Evolutionary conservation across 2,888 invertebrate species (phyloP).

Genomic region (Paralinhomoeus sp.): DNA sequence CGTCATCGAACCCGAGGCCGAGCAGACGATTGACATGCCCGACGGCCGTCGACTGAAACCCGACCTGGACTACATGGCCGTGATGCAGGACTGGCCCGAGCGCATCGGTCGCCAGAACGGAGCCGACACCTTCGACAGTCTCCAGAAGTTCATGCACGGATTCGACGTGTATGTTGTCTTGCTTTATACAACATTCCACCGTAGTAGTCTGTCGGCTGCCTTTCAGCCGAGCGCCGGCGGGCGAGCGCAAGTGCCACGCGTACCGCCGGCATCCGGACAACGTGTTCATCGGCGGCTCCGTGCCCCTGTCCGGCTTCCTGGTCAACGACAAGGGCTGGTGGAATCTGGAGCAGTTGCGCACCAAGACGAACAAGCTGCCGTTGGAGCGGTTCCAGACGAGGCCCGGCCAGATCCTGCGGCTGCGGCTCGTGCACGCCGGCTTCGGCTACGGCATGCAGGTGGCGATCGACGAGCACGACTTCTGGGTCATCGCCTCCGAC

Average conservation of each 20-base stretch:
- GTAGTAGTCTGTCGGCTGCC: too few relatives aligned
- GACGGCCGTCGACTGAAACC: background rate
- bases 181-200: too few relatives aligned
- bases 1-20: too few relatives aligned
- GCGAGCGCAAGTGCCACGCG: background rate
- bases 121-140: background rate
- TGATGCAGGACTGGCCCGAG: background rate
- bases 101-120: background rate
- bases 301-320: background rate
- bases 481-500: background rate
- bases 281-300: background rate
- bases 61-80: background rate
- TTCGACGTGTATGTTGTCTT: background rate
- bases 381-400: background rate
- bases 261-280: background rate
- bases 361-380: background rate
- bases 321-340: conserved; percentile 1
- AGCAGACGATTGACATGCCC: too few relatives aligned
- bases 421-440: background rate
- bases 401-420: background rate
- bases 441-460: background rate
- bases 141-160: background rate
- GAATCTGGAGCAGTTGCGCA: background rate
- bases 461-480: background rate
- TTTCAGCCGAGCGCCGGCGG: too few relatives aligned